These are phyloP conservation scores for Stegodyphus mimosarum DNA, from an alignment of 1,140 invertebrate species.

Conservation along the genomic window DNA sequence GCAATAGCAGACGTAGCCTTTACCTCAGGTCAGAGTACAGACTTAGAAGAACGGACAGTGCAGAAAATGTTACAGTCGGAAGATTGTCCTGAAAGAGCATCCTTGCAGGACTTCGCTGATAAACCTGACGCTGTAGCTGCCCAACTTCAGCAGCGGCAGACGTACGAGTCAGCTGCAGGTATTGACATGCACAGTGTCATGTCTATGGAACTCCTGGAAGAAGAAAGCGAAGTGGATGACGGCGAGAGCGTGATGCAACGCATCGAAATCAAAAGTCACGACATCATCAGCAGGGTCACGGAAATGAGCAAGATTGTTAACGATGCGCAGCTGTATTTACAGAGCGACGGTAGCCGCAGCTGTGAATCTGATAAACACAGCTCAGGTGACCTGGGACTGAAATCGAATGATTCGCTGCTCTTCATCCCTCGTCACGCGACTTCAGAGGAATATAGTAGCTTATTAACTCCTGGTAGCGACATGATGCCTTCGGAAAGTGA, in stretches of 20 bases:
- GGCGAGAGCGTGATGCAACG: constrained; percentile 43
- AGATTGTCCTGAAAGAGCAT: neutral
- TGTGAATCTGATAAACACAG: neutral
- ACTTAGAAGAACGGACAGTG: neutral
- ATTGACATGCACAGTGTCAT: constrained; percentile 79
- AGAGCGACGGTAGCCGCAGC: constrained; percentile 68
- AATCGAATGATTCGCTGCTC: constrained; percentile 56
- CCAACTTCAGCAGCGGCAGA: neutral
- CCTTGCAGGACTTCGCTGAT: neutral
- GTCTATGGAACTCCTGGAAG: constrained; percentile 79
- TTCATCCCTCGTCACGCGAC: constrained; percentile 32
- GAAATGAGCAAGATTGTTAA: constrained; percentile 83
- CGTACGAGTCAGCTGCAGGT: constrained; percentile 65
- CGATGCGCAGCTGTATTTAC: constrained; percentile 82
- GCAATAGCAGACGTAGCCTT: constrained; percentile 26
- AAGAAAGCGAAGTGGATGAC: constrained; percentile 50
- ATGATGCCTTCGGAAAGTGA: constrained; percentile 78
- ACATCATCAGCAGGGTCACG: constrained; percentile 77
- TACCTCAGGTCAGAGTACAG: neutral
- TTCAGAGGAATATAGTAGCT: constrained; percentile 14
- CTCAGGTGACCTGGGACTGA: constrained; percentile 43
- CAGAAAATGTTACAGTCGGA: neutral
- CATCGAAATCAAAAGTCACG: constrained; percentile 77
- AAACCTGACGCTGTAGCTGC: neutral
- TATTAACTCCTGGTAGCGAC: neutral